Conservation (phyloP, 2,113 vertebrate genomes). For the Podarcis cretensis region DNA sequence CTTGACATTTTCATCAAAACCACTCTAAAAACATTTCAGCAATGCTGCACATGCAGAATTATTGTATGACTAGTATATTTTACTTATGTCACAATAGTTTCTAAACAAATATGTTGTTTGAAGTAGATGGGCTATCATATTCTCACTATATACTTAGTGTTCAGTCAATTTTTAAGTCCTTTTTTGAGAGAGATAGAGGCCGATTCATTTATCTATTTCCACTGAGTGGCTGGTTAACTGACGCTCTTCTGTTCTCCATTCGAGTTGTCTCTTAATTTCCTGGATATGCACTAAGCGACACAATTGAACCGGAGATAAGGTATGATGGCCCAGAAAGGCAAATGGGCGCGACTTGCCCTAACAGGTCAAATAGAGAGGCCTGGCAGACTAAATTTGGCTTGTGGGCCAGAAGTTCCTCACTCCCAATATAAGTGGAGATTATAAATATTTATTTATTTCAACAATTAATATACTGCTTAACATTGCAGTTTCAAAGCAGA, state of each 20-base stretch:
- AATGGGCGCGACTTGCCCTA: too few species aligned
- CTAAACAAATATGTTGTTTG: neutral
- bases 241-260: neutral
- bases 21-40: neutral
- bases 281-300: neutral
- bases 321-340: neutral
- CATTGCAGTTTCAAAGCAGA: too few species aligned
- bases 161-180: neutral
- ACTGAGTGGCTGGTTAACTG: neutral
- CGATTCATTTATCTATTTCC: neutral
- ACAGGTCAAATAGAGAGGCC: too few species aligned
- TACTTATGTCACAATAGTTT: neutral
- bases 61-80: neutral
- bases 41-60: neutral
- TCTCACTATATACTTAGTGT: neutral
- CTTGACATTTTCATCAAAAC: neutral
- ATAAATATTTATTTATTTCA: too few species aligned
- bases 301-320: neutral
- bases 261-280: neutral
- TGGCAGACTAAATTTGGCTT: too few species aligned
- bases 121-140: neutral
- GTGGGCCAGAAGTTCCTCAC: too few species aligned
- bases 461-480: too few species aligned
- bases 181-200: neutral
- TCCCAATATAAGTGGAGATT: too few species aligned